These are phyloP conservation scores for Sarcophaga caerulescens DNA, from an alignment of 2,888 invertebrate species.

Conservation along the genomic window DNA sequence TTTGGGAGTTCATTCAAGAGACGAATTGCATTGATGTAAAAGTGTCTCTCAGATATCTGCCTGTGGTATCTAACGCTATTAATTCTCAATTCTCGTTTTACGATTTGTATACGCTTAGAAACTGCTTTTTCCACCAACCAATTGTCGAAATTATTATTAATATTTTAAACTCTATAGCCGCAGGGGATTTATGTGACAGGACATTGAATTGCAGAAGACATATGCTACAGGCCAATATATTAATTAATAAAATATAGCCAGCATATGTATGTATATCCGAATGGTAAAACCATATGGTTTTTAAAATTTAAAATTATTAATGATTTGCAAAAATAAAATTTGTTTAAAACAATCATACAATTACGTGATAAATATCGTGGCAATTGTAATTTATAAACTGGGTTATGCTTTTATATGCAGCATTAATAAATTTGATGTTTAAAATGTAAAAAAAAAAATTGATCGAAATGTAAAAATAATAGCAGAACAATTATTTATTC, in stretches of 20 bases:
- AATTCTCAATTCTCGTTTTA: too few species aligned
- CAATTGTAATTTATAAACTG: background rate
- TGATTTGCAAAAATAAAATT: background rate
- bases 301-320: too few species aligned
- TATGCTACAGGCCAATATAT: conserved; percentile 2
- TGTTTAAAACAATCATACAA: background rate
- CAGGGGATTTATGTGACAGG: background rate
- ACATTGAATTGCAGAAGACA: conserved; percentile 41
- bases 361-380: background rate
- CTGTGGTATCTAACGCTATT: too few species aligned
- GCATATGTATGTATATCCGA: background rate
- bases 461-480: background rate
- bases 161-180: background rate
- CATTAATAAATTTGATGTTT: too few species aligned
- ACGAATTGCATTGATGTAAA: too few species aligned
- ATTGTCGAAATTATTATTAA: background rate
- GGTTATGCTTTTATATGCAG: background rate
- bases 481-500: too few species aligned
- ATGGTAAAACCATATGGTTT: too few species aligned
- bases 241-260: conserved; percentile 14
- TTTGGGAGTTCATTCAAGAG: too few species aligned
- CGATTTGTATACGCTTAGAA: background rate
- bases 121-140: background rate
- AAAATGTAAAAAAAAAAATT: too few species aligned
- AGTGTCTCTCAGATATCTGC: too few species aligned